Evolutionary conservation across 2,113 vertebrate genomes (phyloP).

Genomic region (Leptobrachium leishanense): DNA sequence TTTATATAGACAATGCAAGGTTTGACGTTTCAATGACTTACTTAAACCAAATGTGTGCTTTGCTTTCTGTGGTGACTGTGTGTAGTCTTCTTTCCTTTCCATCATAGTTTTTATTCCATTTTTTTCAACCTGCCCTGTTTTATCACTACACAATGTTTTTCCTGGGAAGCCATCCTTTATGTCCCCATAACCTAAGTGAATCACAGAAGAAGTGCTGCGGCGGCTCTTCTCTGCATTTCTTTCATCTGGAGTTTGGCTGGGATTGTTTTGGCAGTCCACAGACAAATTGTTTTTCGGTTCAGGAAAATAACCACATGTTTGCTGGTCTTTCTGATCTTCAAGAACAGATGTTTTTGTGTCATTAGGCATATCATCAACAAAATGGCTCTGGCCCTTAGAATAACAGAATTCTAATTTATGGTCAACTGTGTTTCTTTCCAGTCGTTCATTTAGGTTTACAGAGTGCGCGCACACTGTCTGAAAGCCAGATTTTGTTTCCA

Average conservation of each 20-base stretch:
- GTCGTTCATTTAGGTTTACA: background rate
- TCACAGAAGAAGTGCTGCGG: background rate
- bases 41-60: background rate
- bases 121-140: background rate
- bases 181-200: background rate
- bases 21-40: background rate
- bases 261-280: background rate
- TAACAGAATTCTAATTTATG: background rate
- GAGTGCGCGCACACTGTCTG: background rate
- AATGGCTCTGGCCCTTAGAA: background rate
- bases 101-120: background rate
- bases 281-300: background rate
- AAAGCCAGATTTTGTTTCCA: background rate
- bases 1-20: background rate
- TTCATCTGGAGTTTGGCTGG: background rate
- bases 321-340: background rate
- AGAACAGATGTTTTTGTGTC: background rate
- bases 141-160: slow-evolving; percentile 3
- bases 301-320: background rate
- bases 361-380: background rate
- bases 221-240: background rate
- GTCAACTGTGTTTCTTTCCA: background rate
- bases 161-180: background rate
- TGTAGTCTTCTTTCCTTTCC: background rate
- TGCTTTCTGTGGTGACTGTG: background rate